phyloP scores from a whole-genome alignment of 2,888 invertebrate species.

The Trilocha varians region DNA sequence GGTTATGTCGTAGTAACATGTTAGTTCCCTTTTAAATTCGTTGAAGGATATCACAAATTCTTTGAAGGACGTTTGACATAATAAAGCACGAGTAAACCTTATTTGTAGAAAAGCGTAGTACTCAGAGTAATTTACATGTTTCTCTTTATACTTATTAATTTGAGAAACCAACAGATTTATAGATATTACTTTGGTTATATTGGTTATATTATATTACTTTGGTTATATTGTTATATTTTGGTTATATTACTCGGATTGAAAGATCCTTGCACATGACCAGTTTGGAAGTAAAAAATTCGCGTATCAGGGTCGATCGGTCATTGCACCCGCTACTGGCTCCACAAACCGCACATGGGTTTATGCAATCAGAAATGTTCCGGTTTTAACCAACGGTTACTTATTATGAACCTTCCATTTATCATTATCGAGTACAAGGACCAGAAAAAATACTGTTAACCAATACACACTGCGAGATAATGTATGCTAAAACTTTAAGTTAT shows the following conservation, averaged over 20 bases:
- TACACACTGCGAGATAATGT: background rate
- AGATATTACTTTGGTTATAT: too few relatives aligned
- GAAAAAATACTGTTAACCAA: constrained; percentile 7
- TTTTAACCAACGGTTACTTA: constrained; percentile 29
- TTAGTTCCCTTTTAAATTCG: too few relatives aligned
- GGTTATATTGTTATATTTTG: too few relatives aligned
- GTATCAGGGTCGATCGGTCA: constrained; percentile 44
- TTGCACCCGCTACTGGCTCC: constrained; percentile 37
- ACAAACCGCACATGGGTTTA: constrained; percentile 44
- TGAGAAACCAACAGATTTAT: too few relatives aligned
- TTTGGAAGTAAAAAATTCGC: constrained; percentile 22
- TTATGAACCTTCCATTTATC: constrained; percentile 30
- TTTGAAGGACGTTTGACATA: too few relatives aligned
- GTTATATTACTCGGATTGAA: background rate
- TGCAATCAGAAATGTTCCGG: constrained; percentile 47
- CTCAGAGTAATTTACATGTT: too few relatives aligned
- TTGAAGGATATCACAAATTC: too few relatives aligned
- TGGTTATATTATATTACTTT: too few relatives aligned
- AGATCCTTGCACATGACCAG: constrained; percentile 6
- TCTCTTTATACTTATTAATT: too few relatives aligned
- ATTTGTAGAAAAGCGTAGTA: background rate
- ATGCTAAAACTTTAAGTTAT: too few relatives aligned
- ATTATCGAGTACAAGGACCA: constrained; percentile 24
- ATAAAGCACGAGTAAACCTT: too few relatives aligned
- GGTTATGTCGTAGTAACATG: too few relatives aligned